Evolutionary conservation across 2,888 invertebrate genomes (phyloP).

Genomic region (Xanthia togata): DNA sequence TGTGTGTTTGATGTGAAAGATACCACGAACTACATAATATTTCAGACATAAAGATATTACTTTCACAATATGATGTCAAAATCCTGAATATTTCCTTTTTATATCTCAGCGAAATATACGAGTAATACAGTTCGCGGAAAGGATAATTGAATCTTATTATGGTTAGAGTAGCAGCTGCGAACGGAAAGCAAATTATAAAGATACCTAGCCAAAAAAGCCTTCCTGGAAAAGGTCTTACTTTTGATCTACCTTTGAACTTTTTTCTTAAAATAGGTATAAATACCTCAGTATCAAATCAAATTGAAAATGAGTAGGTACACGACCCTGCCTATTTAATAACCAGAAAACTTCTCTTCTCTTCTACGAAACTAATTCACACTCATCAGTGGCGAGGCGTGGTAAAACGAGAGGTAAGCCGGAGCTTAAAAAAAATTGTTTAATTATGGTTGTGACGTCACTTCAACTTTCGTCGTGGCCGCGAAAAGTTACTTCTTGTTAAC

Average conservation of each 20-base stretch:
- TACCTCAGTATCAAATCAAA: neutral
- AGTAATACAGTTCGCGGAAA: slow-evolving; percentile 14
- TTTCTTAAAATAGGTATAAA: neutral
- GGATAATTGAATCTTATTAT: slow-evolving; percentile 36
- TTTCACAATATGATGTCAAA: neutral
- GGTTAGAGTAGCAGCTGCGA: slow-evolving; percentile 12
- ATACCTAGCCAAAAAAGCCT: neutral
- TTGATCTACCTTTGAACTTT: neutral
- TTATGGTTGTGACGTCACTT: too few relatives aligned
- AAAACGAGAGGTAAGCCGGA: too few relatives aligned
- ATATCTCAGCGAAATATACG: neutral
- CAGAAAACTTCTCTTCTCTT: neutral
- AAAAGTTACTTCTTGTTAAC: too few relatives aligned
- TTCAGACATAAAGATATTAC: slow-evolving; percentile 4
- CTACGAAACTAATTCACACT: neutral
- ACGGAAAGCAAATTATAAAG: slow-evolving; percentile 1
- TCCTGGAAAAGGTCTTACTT: neutral
- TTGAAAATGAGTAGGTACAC: neutral
- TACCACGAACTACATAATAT: too few relatives aligned
- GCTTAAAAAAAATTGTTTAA: too few relatives aligned
- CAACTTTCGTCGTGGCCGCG: too few relatives aligned
- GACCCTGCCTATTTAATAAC: neutral
- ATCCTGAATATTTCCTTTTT: slow-evolving; percentile 13
- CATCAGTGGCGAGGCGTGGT: too few relatives aligned
- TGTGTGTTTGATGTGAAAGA: neutral